Evolutionary conservation across 1,140 invertebrate genomes (phyloP).

Genomic region (Drosophila ogumai): DNA sequence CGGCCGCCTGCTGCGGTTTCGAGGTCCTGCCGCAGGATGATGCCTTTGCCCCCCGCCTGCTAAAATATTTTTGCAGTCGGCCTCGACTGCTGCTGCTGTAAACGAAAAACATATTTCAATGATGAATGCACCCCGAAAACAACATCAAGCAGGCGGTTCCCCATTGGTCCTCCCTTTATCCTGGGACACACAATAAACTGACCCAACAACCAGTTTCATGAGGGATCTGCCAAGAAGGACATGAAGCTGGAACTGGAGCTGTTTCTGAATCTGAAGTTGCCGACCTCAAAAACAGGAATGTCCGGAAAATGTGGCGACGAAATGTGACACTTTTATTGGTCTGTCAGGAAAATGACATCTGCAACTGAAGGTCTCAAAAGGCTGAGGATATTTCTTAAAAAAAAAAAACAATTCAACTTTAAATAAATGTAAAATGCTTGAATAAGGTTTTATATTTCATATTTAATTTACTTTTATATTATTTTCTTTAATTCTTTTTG

Average conservation of each 20-base stretch:
- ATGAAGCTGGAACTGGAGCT: not conserved
- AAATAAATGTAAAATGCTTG: not conserved
- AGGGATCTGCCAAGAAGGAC: not conserved
- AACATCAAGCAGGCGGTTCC: constrained; percentile 51
- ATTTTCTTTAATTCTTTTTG: too few species aligned
- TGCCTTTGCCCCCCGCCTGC: constrained; percentile 26
- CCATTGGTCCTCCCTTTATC: constrained; percentile 1
- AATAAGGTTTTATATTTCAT: too few species aligned
- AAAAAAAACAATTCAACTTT: not conserved
- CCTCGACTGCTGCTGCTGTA: constrained; percentile 46
- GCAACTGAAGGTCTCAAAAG: constrained; percentile 10
- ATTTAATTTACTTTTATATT: too few species aligned
- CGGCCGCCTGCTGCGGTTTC: constrained; percentile 69
- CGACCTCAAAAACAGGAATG: constrained; percentile 43
- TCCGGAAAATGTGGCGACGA: constrained; percentile 62
- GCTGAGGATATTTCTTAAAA: constrained; percentile 4
- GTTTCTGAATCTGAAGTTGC: constrained; percentile 13
- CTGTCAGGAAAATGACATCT: constrained; percentile 45
- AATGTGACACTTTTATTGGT: constrained; percentile 78
- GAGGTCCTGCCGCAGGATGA: constrained; percentile 46
- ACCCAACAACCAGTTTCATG: constrained; percentile 46
- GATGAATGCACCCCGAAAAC: constrained; percentile 64
- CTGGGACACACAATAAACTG: constrained; percentile 46
- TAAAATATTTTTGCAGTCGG: constrained; percentile 52
- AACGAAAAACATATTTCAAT: constrained; percentile 75